Percentiles rank a stretch among this genome's conserved stretches.
Conservation (phyloP, 1,140 invertebrate species). For the Ridgeia piscesae region DNA sequence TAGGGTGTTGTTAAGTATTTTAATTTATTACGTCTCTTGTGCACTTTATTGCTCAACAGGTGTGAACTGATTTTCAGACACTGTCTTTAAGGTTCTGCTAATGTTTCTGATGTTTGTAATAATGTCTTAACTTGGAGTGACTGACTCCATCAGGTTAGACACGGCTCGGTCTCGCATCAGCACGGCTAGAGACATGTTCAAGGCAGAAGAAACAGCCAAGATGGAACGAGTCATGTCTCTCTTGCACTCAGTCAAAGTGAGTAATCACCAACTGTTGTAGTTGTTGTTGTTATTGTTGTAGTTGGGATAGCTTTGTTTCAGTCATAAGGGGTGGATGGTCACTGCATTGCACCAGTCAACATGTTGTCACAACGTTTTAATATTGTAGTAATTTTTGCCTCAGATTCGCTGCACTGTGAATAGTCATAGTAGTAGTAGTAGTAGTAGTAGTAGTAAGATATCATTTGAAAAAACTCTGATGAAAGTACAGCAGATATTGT, state of each 20-base stretch:
- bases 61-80: not conserved
- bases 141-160: not conserved
- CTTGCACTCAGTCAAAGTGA: conserved; percentile 53
- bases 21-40: not conserved
- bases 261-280: conserved; percentile 11
- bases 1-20: not conserved
- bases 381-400: no score
- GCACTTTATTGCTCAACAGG: not conserved
- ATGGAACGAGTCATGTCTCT: conserved; percentile 50
- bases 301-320: not conserved
- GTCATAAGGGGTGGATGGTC: not conserved
- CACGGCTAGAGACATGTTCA: conserved; percentile 47
- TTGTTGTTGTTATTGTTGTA: not conserved
- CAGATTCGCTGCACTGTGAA: no score
- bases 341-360: not conserved
- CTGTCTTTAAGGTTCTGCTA: not conserved
- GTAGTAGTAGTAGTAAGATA: not conserved
- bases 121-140: not conserved
- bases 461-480: not conserved
- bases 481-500: not conserved
- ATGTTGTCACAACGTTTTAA: not conserved
- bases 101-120: not conserved
- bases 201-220: conserved; percentile 40
- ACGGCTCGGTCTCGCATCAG: not conserved
- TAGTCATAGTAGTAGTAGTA: no score